Evolutionary conservation across 2,113 vertebrate species (phyloP), one percentile per base, ranked within the genome.

Genomic region (Centrocercus urophasianus): DNA sequence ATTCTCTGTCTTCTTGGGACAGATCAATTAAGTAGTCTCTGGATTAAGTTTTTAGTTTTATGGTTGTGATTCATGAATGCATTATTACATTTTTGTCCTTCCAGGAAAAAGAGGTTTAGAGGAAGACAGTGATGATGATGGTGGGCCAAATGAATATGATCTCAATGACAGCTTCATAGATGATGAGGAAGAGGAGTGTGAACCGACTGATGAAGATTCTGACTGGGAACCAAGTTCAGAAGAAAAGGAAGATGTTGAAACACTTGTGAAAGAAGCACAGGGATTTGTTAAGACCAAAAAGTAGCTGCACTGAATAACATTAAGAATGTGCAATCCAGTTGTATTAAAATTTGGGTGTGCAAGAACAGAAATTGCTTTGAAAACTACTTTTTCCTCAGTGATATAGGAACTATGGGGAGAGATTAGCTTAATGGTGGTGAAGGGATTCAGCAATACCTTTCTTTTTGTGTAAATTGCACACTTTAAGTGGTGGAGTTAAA

Each of bases 171-270:
- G 96, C 93, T 98, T 98, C 82, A 67, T 94, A 81, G 97, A 97
- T 27, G 97, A 98, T 30, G 98, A 98, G n/a, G 97, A 98, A n/a
- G 97, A 97, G 40, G 97, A 97, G 8, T 96, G 69, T 0, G 97
- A 98, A 32, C 94, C 95, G 38, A 98, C 97, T 40, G 98, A 98
- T 88, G 98, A 98, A 88, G 98, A 98, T 84, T 98, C 98, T 1
- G 98, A 98, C 77, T 98, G 98, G 98, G 97, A 98, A 27, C 98
- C 98, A 25, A 97, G 93, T 90, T 95, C 96, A 80, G 97, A 98
- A 63, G 97, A 98, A 12, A 95, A 97, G 24, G 96, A 98, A 91
- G 97, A 98, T 40, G 36, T 95, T 65, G 96, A 97, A 76, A 95
- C 83, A 1, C 96, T 98, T 78, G 36, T 97, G 69, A 96, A 97